Evolutionary conservation across 2,888 invertebrate species (phyloP).

Genomic region (Cryptocheilus praepositus): DNA sequence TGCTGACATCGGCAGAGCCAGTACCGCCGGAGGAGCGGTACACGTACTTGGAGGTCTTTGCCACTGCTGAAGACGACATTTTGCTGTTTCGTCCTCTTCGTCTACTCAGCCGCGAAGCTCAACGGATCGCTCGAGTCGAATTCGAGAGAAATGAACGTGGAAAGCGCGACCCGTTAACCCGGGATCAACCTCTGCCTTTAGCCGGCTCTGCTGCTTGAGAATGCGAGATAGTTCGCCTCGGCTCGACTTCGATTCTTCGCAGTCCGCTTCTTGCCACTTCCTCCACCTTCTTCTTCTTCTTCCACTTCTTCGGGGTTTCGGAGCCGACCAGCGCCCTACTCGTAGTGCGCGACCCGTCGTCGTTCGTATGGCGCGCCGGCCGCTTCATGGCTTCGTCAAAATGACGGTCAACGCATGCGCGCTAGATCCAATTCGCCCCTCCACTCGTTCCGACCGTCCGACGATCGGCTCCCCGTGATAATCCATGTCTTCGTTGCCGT

Average conservation of each 20-base stretch:
- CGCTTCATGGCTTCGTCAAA: constrained; percentile 72
- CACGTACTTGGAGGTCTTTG: constrained; percentile 93
- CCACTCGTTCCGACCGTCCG: neutral
- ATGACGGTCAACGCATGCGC: constrained; percentile 68
- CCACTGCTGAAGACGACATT: constrained; percentile 84
- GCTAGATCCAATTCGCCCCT: constrained; percentile 50
- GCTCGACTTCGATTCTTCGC: neutral
- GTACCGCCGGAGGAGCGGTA: constrained; percentile 91
- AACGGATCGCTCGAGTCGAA: neutral
- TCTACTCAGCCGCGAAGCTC: neutral
- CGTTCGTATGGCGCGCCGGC: constrained; percentile 79
- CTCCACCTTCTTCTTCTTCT: constrained; percentile 43
- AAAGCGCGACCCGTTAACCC: too few relatives aligned
- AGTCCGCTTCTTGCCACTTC: neutral
- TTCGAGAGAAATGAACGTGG: neutral
- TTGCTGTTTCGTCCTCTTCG: constrained; percentile 28
- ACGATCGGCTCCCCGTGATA: neutral
- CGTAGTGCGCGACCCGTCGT: constrained; percentile 79
- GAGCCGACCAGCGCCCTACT: constrained; percentile 77
- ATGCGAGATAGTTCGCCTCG: too few relatives aligned
- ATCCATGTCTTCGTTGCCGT: too few relatives aligned
- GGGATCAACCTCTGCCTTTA: neutral
- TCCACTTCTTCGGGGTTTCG: constrained; percentile 66
- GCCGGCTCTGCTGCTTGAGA: neutral
- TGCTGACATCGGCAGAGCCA: constrained; percentile 89